phyloP scores from a whole-genome alignment of 2,797 vertebrate genomes.

The Periparus ater region DNA sequence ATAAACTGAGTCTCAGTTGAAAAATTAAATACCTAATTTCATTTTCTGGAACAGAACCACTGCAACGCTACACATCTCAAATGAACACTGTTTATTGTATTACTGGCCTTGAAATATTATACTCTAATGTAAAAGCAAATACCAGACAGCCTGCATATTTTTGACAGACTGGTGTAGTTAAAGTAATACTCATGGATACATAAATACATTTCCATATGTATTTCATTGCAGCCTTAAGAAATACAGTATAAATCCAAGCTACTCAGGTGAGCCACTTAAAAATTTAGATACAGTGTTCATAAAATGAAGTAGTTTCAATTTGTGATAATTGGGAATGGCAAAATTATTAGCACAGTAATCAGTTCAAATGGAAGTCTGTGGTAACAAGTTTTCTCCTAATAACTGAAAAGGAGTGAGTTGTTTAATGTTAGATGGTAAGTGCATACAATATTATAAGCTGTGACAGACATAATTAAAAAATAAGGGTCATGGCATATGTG shows the following conservation, averaged over 20 bases:
- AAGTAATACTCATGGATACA: not conserved
- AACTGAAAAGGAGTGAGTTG: not conserved
- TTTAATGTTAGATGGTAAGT: not conserved
- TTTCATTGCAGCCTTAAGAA: not conserved
- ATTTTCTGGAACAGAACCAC: constrained; percentile 31
- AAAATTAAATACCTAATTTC: constrained; percentile 36
- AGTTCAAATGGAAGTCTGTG: not conserved
- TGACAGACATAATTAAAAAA: not conserved
- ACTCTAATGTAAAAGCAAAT: constrained; percentile 39
- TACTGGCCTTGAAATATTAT: constrained; percentile 46
- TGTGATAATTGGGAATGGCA: not conserved
- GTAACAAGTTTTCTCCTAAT: not conserved
- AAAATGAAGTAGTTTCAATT: not conserved
- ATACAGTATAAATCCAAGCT: not conserved
- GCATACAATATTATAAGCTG: not conserved
- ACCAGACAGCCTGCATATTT: constrained; percentile 19
- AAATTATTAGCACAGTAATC: not conserved
- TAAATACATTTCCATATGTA: constrained; percentile 6
- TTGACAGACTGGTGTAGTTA: constrained; percentile 4
- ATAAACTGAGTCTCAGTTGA: constrained; percentile 9
- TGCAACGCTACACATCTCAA: not conserved
- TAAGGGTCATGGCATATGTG: not conserved
- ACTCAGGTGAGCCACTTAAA: not conserved
- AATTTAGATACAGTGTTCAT: not conserved
- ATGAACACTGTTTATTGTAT: constrained; percentile 54